Base-by-base conservation (phyloP, 2,797 vertebrate genomes). In the Sardinella longiceps region DNA sequence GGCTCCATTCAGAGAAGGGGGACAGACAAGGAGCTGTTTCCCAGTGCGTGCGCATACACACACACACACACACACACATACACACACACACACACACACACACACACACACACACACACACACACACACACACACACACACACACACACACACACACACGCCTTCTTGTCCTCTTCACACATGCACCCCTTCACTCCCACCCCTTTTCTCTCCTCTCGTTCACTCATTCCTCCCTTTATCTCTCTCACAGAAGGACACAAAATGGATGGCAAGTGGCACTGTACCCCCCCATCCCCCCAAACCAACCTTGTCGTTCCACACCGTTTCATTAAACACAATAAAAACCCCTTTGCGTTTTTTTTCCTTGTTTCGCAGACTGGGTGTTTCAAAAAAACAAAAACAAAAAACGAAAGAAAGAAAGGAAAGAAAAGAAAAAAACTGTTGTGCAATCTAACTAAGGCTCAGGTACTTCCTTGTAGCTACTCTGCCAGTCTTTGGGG, bases 161-260 rank as follows among this genome's bases (percentile, higher is more conserved):
- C 51, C 51, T 53, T 43, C 70, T 77, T 23, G 37, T 77, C 70
- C 37, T 39, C 70, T 77, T 1, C 70, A 23, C 33, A 7, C 50
- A 56, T 3, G 43, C 15, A 9, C 23, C n/a, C 77, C 37, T 43
- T 11, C 63, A n/a, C 23, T 6, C 11, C 14, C 12, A n/a, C 2
- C n/a, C 33, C 53, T 80, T 23, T 30, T 28, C 20, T 58, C 46
- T 58, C 14, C 80, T 84, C 70, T 18, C 23, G 0, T 25, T 60
- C 51, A n/a, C n/a, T 80, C 46, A 45, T 81, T 28, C 48, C 80
- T 63, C 81, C 10, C 50, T 50, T 82, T 82, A 45, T 48, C 53
- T 80, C 70, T 51, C 56, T n/a, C 43, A 12, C 30, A n/a, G 30
- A 86, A 53, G 20, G 20, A 66, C 60, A 33, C 25, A 15, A 70